These are phyloP conservation scores for Bombus polaris DNA, from an alignment of 1,140 invertebrate species.

Conservation along the genomic window DNA sequence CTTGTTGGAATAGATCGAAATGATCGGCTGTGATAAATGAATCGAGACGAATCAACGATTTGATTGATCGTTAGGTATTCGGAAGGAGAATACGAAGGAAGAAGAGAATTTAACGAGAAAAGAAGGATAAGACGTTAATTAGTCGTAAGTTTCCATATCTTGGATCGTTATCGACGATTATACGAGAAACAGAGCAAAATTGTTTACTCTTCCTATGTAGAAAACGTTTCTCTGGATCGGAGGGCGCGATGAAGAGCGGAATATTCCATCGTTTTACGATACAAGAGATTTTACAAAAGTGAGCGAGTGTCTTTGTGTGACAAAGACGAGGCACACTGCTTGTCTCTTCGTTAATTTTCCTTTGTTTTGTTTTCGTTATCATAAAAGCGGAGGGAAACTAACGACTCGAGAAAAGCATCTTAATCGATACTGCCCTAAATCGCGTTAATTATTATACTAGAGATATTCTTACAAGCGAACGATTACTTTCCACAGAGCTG, in stretches of 20 bases:
- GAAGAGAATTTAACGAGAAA: not conserved
- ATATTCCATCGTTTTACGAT: slow-evolving; percentile 22
- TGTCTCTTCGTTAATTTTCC: slow-evolving; percentile 35
- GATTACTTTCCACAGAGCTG: slow-evolving; percentile 40
- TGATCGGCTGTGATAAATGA: not conserved
- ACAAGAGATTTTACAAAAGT: slow-evolving; percentile 49
- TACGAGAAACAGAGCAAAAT: not conserved
- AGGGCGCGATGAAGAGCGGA: not conserved
- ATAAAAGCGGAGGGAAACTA: slow-evolving; percentile 38
- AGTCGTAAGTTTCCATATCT: no score
- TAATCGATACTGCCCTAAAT: not conserved
- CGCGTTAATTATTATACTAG: slow-evolving; percentile 10
- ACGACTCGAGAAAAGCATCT: slow-evolving; percentile 24
- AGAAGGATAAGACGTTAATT: not conserved
- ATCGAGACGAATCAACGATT: not conserved
- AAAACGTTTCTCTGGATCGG: not conserved
- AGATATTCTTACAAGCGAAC: slow-evolving; percentile 26
- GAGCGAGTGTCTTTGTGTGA: slow-evolving; percentile 55
- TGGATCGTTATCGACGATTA: not conserved
- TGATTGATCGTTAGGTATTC: not conserved
- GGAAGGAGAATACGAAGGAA: slow-evolving; percentile 8
- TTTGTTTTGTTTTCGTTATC: slow-evolving; percentile 8
- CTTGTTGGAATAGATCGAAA: not conserved
- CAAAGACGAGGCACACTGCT: slow-evolving; percentile 58
- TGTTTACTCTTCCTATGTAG: no score